Evolutionary conservation across 2,113 vertebrate genomes (phyloP).

Genomic region (Bothrops jararaca): DNA sequence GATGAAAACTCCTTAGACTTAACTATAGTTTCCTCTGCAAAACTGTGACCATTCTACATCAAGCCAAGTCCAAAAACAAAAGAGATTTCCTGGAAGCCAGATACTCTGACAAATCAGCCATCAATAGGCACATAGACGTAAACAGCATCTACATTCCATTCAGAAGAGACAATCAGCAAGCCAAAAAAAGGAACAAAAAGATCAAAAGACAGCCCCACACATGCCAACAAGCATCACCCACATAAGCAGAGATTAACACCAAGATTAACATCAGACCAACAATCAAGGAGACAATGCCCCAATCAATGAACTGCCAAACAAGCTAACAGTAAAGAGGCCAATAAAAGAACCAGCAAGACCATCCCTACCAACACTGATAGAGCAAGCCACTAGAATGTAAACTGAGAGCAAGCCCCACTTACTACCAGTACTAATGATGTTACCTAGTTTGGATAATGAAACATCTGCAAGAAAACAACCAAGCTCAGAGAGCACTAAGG

Average conservation of each 20-base stretch:
- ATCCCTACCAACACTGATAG: neutral
- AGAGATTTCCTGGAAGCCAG: neutral
- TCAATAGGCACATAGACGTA: neutral
- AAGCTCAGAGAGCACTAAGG: neutral
- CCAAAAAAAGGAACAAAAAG: neutral
- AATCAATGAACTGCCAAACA: neutral
- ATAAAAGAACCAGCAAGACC: neutral
- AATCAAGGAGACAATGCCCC: neutral
- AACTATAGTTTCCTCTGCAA: neutral
- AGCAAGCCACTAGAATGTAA: neutral
- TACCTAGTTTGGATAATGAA: neutral
- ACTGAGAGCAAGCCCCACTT: neutral
- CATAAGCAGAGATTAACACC: neutral
- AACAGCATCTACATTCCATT: neutral
- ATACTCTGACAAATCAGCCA: neutral
- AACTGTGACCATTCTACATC: neutral
- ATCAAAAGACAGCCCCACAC: neutral
- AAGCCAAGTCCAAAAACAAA: neutral
- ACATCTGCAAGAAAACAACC: neutral
- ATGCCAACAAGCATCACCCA: neutral
- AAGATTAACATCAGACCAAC: neutral
- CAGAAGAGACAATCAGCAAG: neutral
- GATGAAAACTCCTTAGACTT: neutral
- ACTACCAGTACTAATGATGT: neutral
- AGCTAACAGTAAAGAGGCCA: neutral